These are phyloP conservation scores for Leucopternis melanops DNA, from an alignment of 2,113 vertebrate genomes.

Conservation along the genomic window DNA sequence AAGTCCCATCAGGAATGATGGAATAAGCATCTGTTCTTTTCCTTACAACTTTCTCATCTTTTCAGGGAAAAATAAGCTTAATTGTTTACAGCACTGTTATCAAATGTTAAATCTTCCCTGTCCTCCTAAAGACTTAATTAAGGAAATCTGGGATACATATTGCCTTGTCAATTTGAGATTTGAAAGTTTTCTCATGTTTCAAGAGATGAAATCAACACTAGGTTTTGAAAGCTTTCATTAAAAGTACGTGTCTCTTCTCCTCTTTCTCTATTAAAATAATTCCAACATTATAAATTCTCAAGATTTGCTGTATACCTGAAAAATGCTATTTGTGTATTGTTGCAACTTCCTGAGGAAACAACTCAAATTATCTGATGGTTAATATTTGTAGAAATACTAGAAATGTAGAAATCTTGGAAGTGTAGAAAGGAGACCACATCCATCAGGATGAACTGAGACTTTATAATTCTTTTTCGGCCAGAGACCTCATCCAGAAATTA, in stretches of 20 bases:
- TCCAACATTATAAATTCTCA: not conserved
- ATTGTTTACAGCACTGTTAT: not conserved
- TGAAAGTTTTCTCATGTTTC: not conserved
- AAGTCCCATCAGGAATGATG: not conserved
- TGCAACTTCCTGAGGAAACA: not conserved
- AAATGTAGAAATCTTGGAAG: not conserved
- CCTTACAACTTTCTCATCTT: not conserved
- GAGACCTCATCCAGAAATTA: not conserved
- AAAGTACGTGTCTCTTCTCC: not conserved
- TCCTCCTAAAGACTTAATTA: not conserved
- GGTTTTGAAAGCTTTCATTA: not conserved
- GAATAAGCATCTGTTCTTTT: not conserved
- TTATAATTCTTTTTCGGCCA: not conserved
- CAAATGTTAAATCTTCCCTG: not conserved
- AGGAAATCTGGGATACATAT: not conserved
- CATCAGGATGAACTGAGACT: not conserved
- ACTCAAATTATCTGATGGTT: not conserved
- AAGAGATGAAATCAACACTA: not conserved
- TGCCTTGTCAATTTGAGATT: not conserved
- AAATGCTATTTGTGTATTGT: not conserved
- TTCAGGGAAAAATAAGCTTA: not conserved
- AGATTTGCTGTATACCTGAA: not conserved
- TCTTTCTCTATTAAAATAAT: not conserved
- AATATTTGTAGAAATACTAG: not conserved
- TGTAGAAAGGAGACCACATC: not conserved